Conservation (phyloP, 2,888 invertebrate species). For the Conchocele bisecta region DNA sequence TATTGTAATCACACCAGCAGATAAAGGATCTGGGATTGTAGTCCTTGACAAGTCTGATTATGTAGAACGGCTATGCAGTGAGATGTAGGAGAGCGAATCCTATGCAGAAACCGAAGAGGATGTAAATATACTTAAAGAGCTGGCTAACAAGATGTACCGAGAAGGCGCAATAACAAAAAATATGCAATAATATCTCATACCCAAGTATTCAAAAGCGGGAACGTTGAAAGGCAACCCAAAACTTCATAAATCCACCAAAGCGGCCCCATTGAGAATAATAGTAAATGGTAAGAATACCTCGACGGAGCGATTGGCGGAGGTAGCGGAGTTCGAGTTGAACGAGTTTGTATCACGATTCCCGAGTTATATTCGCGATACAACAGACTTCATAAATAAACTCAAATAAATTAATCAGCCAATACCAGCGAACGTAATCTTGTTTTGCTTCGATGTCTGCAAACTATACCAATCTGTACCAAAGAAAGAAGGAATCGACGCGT, state of each 20-base stretch:
- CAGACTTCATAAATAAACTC: constrained; percentile 20
- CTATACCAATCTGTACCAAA: constrained; percentile 31
- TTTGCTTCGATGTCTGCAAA: constrained; percentile 35
- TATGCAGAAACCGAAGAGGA: too few relatives aligned
- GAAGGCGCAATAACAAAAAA: constrained; percentile 5
- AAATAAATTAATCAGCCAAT: constrained; percentile 2
- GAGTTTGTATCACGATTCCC: constrained; percentile 5
- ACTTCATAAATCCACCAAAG: constrained; percentile 9
- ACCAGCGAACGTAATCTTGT: constrained; percentile 2
- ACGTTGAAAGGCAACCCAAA: constrained; percentile 28
- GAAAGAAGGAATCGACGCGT: constrained; percentile 23
- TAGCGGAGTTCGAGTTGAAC: constrained; percentile 16
- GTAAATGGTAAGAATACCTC: constrained; percentile 13
- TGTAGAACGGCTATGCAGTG: too few relatives aligned
- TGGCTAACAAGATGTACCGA: constrained; percentile 12
- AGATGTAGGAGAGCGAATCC: too few relatives aligned
- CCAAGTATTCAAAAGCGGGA: constrained; percentile 2
- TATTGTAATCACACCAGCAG: too few relatives aligned
- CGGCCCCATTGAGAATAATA: constrained; percentile 14
- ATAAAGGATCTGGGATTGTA: too few relatives aligned
- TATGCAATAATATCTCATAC: constrained; percentile 13
- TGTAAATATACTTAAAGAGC: too few relatives aligned
- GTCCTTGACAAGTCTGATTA: too few relatives aligned
- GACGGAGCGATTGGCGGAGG: constrained; percentile 25
- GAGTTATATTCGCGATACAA: background rate